Conservation (phyloP, 2,888 invertebrate species). For the Melanostoma mellinum region DNA sequence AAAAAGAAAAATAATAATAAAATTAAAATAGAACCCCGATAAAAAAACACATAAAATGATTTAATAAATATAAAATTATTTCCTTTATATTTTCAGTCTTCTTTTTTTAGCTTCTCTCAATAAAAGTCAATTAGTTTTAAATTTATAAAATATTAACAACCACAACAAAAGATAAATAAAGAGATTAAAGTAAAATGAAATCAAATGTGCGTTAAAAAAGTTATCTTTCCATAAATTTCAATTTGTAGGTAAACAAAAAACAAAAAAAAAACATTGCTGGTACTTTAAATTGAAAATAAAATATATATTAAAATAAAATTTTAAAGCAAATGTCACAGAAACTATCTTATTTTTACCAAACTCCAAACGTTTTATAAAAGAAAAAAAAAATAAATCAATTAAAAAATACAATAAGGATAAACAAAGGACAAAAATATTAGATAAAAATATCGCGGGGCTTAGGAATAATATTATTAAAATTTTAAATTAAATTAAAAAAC, state of each 20-base stretch:
- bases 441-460: slow-evolving; percentile 66
- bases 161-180: not conserved
- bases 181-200: slow-evolving; percentile 20
- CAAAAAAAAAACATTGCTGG: slow-evolving; percentile 53
- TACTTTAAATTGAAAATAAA: slow-evolving; percentile 32
- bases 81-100: slow-evolving; percentile 45
- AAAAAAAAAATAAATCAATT: slow-evolving; percentile 64
- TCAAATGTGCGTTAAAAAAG: slow-evolving; percentile 25
- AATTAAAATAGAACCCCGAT: slow-evolving; percentile 39
- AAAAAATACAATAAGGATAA: slow-evolving; percentile 64
- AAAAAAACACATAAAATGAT: slow-evolving; percentile 42
- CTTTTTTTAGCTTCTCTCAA: slow-evolving; percentile 75
- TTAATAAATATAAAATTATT: slow-evolving; percentile 29
- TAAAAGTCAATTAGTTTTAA: slow-evolving; percentile 79
- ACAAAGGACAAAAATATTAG: slow-evolving; percentile 61
- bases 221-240: slow-evolving; percentile 61
- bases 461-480: slow-evolving; percentile 56
- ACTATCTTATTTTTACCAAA: slow-evolving; percentile 67
- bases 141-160: slow-evolving; percentile 60
- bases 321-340: slow-evolving; percentile 52
- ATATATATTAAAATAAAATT: slow-evolving; percentile 7
- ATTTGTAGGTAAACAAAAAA: slow-evolving; percentile 53
- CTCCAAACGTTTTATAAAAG: slow-evolving; percentile 59
- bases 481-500: slow-evolving; percentile 50
- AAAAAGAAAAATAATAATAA: slow-evolving; percentile 43